Base-by-base conservation (phyloP, 2,888 invertebrate genomes). In the Xestia xanthographa region DNA sequence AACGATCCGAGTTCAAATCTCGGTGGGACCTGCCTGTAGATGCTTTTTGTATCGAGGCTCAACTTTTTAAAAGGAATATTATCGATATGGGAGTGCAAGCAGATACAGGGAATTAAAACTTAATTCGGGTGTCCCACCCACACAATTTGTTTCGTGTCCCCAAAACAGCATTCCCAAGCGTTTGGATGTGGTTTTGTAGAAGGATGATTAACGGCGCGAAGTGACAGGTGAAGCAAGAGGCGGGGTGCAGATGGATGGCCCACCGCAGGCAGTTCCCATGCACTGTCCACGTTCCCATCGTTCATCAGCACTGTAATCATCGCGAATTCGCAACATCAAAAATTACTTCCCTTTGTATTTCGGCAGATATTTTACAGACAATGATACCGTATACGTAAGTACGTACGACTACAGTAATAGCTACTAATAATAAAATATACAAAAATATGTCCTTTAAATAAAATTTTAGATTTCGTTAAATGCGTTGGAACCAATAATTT, bases 1-100 rank as follows among this genome's bases (percentile, higher is more conserved):
- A 94, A 93, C 94, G 93, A 94, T 94, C 94, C 94, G 94, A 94
- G 94, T 94, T 94, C 94, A 92, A 94, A 93, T 94, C 94, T 94
- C 94, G 94, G 94, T 93, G 93, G 94, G 94, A 94, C 94, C 94
- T 95, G 20, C 11, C 6, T 2, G 22, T 1, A 6, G 22, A 5
- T 29, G n/a, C 9, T 71, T 85, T 83, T 86, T 71, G 38, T 22
- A 50, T 26, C 22, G 5, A 45, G 2, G 8, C n/a, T 20, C 43
- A 22, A 43, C 20, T 68, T 84, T 80, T 72, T 72, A n/a, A 58
- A 26, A 66, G n/a, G 14, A 20, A 60, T 43, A 29, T 20, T 34
- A 34, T 26, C 2, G 20, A 26, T 14, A 50, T 79, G n/a, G n/a
- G 26, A 17, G n/a, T 12, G 43, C 62, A 45, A 22, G 53, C 29